Evolutionary conservation across 1,140 invertebrate genomes (phyloP), one percentile per base, ranked within the genome.

Genomic region (Meteorus sp.): DNA sequence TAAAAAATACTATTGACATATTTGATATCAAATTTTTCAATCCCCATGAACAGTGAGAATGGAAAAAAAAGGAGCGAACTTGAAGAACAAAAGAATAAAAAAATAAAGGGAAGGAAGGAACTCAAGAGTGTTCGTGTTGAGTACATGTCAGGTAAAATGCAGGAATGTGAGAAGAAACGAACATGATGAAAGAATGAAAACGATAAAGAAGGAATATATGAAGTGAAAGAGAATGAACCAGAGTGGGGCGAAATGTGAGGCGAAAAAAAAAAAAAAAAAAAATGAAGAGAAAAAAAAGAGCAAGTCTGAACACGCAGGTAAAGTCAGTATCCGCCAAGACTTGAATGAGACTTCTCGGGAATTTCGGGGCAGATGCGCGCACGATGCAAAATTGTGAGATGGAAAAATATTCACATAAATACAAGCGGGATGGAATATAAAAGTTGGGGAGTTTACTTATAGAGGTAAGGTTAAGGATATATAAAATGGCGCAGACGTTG

Each of bases 291-390:
- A n/a, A n/a, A n/a, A n/a, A n/a, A n/a, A n/a, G n/a, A n/a, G n/a
- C n/a, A n/a, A n/a, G n/a, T n/a, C n/a, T n/a, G n/a, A n/a, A n/a
- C n/a, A 54, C 60, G 63, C 68, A 72, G 70, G 69, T 72, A 71
- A 73, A 73, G 69, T 70, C 68, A 71, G 63, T 50, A 57, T 61
- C 55, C 55, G 50, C 19, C 13, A 17, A 27, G 52, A 56, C 54
- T 61, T 71, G 71, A 75, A 73, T 70, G 67, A 68, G 68, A 68
- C 57, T 70, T 70, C 67, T 68, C 62, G 50, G 66, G 68, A 73
- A 73, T 70, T 60, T 61, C 15, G 31, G 59, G 64, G 68, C 69
- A 73, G 73, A 73, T 75, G 73, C 63, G 65, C 60, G 45, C 58
- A 52, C 59, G 54, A 47, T 43, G n/a, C n/a, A n/a, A n/a, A n/a